These are phyloP conservation scores for Elachura formosa DNA, from an alignment of 2,113 vertebrate genomes.

Conservation along the genomic window DNA sequence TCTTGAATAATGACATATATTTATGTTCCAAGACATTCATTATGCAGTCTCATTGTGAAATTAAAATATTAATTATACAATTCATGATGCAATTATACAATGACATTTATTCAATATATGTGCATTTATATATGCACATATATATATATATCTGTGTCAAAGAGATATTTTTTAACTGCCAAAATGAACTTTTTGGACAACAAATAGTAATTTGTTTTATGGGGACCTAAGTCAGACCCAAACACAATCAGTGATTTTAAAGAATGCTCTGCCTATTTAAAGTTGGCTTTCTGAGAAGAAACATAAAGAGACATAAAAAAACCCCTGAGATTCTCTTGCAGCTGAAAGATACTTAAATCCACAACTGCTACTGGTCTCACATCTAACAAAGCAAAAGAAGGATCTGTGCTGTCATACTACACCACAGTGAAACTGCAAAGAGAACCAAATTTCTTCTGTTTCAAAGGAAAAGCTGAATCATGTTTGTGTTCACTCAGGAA, in stretches of 20 bases:
- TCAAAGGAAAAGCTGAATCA: constrained; percentile 38
- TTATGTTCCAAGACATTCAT: background rate
- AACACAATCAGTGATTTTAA: background rate
- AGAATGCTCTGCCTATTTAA: background rate
- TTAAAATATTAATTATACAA: background rate
- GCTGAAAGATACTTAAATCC: constrained; percentile 18
- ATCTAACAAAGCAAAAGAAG: constrained; percentile 2
- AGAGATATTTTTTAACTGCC: background rate
- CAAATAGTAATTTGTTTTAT: background rate
- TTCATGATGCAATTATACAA: background rate
- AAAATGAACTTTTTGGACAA: background rate
- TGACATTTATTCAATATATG: background rate
- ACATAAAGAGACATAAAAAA: background rate
- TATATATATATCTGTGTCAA: background rate
- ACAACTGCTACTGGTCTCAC: background rate
- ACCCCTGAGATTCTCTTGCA: background rate
- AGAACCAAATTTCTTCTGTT: background rate
- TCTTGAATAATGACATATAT: background rate
- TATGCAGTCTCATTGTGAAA: background rate
- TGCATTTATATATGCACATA: background rate
- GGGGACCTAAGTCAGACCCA: background rate
- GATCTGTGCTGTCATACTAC: background rate
- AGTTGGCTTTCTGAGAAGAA: background rate
- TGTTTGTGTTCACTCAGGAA: constrained; percentile 7
- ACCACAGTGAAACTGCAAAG: background rate